Conservation (phyloP, 2,113 vertebrate species). For the Prunella fulvescens region DNA sequence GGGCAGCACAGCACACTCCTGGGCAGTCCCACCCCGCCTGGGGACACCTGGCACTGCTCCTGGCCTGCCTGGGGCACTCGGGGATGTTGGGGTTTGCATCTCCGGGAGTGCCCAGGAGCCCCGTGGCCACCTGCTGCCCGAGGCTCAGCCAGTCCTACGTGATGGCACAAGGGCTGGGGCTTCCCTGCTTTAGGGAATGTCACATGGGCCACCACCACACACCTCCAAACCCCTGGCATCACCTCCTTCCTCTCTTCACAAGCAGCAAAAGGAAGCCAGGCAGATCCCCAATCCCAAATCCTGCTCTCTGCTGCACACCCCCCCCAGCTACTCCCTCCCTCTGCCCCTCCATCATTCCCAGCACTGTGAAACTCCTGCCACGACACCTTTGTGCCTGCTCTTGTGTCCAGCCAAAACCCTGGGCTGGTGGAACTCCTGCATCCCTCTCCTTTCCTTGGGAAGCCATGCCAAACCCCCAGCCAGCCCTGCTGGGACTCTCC, state of each 20-base stretch:
- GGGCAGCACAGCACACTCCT: not conserved
- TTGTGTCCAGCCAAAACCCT: not conserved
- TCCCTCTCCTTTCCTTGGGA: not conserved
- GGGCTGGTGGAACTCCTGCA: not conserved
- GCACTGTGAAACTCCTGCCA: not conserved
- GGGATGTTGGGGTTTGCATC: not conserved
- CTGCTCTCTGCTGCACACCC: not conserved
- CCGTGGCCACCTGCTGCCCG: rapidly evolving
- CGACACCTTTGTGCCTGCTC: rapidly evolving
- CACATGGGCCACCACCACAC: rapidly evolving
- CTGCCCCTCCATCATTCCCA: rapidly evolving
- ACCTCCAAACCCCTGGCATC: not conserved
- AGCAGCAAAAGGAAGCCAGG: not conserved
- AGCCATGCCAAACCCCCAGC: not conserved
- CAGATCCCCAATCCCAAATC: rapidly evolving
- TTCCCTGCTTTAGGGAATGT: not conserved
- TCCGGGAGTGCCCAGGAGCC: rapidly evolving
- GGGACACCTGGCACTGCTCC: not conserved
- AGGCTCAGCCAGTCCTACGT: rapidly evolving
- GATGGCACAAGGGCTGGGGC: not conserved
- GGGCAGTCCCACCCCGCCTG: not conserved
- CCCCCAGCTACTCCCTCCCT: not conserved
- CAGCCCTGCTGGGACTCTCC: not conserved
- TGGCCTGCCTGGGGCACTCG: rapidly evolving
- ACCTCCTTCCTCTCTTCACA: not conserved